A percentile compares a stretch with the other conserved stretches of the same genome.
Conservation (phyloP, 2,797 vertebrate genomes). For the Phataginus tricuspis region DNA sequence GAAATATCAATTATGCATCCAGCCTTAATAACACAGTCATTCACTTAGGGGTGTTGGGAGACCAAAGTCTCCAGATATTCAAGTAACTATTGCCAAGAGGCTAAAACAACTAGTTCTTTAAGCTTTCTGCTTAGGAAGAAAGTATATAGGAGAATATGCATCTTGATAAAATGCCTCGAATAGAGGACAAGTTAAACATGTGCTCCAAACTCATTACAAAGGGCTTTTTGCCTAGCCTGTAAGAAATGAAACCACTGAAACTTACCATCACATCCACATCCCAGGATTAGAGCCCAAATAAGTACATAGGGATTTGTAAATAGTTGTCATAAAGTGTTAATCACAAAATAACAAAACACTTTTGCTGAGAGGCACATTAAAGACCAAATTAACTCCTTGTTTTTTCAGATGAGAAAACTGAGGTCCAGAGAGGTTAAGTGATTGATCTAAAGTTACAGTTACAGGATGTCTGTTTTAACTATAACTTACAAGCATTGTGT, state of each 20-base stretch:
- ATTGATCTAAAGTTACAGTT: not conserved
- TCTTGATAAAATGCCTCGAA: not conserved
- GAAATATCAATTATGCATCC: not conserved
- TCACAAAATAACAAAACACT: slow-evolving; percentile 26
- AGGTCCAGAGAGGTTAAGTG: too few species aligned
- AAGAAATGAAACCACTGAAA: slow-evolving; percentile 11
- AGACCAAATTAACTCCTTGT: not conserved
- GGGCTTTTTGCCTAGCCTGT: not conserved
- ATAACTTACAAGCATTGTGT: not conserved
- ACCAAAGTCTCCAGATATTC: not conserved
- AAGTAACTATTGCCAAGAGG: not conserved
- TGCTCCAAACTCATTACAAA: not conserved
- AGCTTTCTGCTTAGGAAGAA: not conserved
- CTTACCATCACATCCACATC: not conserved
- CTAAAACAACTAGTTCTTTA: not conserved
- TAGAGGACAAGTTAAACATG: slow-evolving; percentile 28
- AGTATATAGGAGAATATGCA: not conserved
- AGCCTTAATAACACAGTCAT: not conserved
- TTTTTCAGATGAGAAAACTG: slow-evolving; percentile 29
- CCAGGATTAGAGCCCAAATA: slow-evolving; percentile 13
- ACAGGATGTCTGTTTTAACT: not conserved
- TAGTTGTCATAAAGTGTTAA: slow-evolving; percentile 14
- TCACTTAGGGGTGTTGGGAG: not conserved
- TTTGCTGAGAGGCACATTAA: not conserved
- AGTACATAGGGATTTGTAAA: not conserved